phyloP scores from a whole-genome alignment of 2,113 vertebrate genomes.

The Fregetta grallaria region DNA sequence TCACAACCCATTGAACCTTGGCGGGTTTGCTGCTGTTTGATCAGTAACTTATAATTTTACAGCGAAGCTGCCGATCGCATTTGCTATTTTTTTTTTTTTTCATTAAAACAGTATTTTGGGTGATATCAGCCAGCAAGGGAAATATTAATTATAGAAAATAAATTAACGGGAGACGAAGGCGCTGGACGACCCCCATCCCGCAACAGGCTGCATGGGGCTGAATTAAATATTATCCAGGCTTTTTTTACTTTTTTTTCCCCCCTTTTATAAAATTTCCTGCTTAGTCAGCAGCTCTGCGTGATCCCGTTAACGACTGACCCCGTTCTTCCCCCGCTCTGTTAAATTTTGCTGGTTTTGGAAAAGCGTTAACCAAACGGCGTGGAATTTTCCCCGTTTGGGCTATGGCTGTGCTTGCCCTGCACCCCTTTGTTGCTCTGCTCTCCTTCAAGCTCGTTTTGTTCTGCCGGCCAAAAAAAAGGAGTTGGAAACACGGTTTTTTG shows the following conservation, averaged over 20 bases:
- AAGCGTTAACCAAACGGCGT: background rate
- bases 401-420: background rate
- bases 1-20: background rate
- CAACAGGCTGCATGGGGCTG: rapidly evolving
- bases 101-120: background rate
- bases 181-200: background rate
- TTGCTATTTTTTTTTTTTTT: background rate
- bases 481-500: background rate
- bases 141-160: background rate
- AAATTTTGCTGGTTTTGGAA: background rate
- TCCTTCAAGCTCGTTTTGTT: background rate
- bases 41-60: background rate
- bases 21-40: background rate
- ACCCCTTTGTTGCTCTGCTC: background rate
- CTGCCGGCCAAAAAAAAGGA: rapidly evolving
- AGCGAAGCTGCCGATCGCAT: rapidly evolving
- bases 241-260: too few relatives aligned
- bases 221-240: background rate
- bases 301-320: background rate
- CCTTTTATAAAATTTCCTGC: background rate
- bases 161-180: background rate
- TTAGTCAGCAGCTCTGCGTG: background rate
- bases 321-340: background rate
- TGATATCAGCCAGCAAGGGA: background rate
- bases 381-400: background rate